A percentile compares a stretch with the other conserved stretches of the same genome.
phyloP scores from a whole-genome alignment of 2,888 invertebrate species.

The Carpatolechia fugitivella region DNA sequence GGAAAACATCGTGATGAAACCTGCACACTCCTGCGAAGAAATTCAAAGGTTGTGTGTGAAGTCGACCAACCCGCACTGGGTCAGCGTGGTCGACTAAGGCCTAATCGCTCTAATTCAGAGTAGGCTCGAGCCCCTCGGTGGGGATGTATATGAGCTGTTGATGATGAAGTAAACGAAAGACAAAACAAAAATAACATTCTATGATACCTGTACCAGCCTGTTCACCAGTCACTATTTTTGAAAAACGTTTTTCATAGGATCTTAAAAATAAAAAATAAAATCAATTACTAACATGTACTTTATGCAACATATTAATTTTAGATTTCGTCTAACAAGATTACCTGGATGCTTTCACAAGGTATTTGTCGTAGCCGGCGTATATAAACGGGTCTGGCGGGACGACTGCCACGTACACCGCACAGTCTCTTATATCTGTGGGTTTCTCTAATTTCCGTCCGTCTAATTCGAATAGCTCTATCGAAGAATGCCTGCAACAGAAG shows the following conservation, averaged over 20 bases:
- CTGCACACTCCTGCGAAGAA: too few relatives aligned
- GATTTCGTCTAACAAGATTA: conserved; percentile 23
- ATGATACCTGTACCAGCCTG: background rate
- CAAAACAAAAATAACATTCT: too few relatives aligned
- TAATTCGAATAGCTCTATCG: conserved; percentile 51
- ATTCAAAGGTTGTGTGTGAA: too few relatives aligned
- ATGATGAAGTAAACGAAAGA: too few relatives aligned
- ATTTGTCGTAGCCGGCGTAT: conserved; percentile 58
- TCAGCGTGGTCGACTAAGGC: too few relatives aligned
- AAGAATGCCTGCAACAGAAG: conserved; percentile 18
- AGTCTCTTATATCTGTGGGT: conserved; percentile 47
- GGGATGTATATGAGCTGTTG: too few relatives aligned
- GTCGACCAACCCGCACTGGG: too few relatives aligned
- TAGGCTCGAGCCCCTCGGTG: too few relatives aligned
- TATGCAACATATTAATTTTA: too few relatives aligned
- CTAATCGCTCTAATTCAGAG: too few relatives aligned
- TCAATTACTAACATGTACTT: background rate
- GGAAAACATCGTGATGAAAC: too few relatives aligned
- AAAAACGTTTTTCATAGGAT: conserved; percentile 60
- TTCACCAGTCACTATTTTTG: conserved; percentile 30
- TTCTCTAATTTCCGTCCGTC: conserved; percentile 46
- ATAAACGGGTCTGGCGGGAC: conserved; percentile 47
- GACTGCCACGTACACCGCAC: conserved; percentile 60
- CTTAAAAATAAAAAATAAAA: conserved; percentile 31
- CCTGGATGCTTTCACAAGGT: conserved; percentile 60